A percentile compares a stretch with the other conserved stretches of the same genome.
These are phyloP conservation scores for Neotragus moschatus DNA, from an alignment of 2,113 vertebrate genomes.

Conservation along the genomic window DNA sequence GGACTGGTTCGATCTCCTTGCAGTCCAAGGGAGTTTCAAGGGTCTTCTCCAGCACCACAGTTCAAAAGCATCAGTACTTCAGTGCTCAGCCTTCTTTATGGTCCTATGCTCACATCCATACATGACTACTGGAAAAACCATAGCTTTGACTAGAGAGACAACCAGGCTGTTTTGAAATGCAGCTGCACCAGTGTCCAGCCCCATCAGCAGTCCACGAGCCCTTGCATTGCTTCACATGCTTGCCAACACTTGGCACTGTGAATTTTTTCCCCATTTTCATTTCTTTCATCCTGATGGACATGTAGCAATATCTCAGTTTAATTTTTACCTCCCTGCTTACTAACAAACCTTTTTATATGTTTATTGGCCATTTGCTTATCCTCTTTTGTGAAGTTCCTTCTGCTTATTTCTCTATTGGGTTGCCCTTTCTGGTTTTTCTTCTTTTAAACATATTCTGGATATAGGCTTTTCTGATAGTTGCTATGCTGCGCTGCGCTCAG, in stretches of 20 bases:
- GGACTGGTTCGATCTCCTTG: background rate
- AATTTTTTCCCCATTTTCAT: background rate
- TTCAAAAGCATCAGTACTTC: background rate
- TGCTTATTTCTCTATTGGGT: background rate
- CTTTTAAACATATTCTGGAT: background rate
- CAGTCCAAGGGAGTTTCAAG: background rate
- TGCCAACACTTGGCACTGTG: background rate
- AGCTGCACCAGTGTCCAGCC: background rate
- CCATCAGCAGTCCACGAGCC: fast-evolving
- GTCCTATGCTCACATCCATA: background rate
- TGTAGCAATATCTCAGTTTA: background rate
- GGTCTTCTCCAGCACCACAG: background rate
- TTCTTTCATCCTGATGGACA: background rate
- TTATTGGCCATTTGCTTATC: background rate
- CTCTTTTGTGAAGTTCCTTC: background rate
- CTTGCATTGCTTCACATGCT: background rate
- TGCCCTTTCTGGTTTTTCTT: background rate
- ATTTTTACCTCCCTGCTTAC: background rate
- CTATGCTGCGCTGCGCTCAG: background rate
- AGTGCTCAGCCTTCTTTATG: background rate
- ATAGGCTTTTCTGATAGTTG: background rate
- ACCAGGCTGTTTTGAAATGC: background rate
- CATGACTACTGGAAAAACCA: background rate
- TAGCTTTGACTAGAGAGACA: background rate
- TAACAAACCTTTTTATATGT: background rate